phyloP scores from a whole-genome alignment of 2,888 invertebrate genomes.

The Morpho achilles region DNA sequence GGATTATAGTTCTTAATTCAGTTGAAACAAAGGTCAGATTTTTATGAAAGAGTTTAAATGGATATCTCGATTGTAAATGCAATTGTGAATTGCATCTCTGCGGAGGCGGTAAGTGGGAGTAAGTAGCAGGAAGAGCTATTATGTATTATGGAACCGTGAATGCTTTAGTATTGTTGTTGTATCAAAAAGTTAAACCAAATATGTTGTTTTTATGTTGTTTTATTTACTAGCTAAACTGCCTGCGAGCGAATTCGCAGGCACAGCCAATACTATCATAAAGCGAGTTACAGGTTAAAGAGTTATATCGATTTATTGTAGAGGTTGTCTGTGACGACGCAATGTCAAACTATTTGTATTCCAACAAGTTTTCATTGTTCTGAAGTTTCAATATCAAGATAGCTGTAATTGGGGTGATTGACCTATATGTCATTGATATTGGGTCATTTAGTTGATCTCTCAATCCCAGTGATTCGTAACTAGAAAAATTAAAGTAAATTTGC shows the following conservation, averaged over 20 bases:
- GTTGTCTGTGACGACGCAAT: constrained; percentile 1
- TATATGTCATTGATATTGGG: no score
- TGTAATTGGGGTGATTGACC: no score
- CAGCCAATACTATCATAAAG: background rate
- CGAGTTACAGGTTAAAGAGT: background rate
- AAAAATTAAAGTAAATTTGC: no score
- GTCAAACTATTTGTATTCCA: background rate
- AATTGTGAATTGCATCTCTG: constrained; percentile 13
- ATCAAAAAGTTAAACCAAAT: constrained; percentile 6
- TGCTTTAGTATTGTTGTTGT: constrained; percentile 10
- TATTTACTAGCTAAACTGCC: no score
- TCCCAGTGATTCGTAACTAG: no score
- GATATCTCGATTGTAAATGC: constrained; percentile 5
- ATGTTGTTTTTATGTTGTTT: no score
- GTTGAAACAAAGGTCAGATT: constrained; percentile 8
- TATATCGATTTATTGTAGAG: background rate
- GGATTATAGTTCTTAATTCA: background rate
- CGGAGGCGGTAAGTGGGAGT: constrained; percentile 24
- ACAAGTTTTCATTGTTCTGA: background rate
- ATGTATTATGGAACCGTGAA: constrained; percentile 19
- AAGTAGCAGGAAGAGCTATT: constrained; percentile 23
- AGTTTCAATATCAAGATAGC: background rate
- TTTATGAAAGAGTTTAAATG: background rate
- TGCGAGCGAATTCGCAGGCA: no score
- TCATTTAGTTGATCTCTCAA: no score